These are phyloP conservation scores for Heliothis virescens DNA, from an alignment of 1,140 invertebrate species.

Conservation along the genomic window DNA sequence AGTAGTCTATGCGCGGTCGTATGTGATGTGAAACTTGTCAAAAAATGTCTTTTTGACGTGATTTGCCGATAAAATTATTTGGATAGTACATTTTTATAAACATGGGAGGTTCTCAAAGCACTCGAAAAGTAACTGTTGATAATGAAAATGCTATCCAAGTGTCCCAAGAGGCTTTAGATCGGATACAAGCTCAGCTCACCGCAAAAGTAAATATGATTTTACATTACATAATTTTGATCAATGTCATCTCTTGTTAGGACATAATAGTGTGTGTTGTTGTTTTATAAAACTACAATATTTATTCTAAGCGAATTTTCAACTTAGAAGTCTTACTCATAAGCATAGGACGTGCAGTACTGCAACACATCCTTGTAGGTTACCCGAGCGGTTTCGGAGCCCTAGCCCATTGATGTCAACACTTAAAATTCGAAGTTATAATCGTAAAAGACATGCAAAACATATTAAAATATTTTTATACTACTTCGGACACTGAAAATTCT, in stretches of 20 bases:
- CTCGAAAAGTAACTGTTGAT: slow-evolving; percentile 80
- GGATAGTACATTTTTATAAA: slow-evolving; percentile 73
- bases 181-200: slow-evolving; percentile 78
- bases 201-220: slow-evolving; percentile 77
- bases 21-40: slow-evolving; percentile 59
- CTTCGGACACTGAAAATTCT: no score
- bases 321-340: background rate
- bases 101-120: slow-evolving; percentile 83
- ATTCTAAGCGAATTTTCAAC: background rate
- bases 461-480: no score
- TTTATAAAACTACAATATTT: slow-evolving; percentile 31
- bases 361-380: slow-evolving; percentile 7
- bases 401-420: background rate
- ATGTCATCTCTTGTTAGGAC: slow-evolving; percentile 74
- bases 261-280: slow-evolving; percentile 59
- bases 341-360: background rate
- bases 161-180: slow-evolving; percentile 79
- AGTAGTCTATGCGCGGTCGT: slow-evolving; percentile 12
- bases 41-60: slow-evolving; percentile 80
- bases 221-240: slow-evolving; percentile 84
- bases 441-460: no score
- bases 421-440: background rate
- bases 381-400: background rate
- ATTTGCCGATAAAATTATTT: slow-evolving; percentile 78
- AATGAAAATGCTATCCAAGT: slow-evolving; percentile 83